Conservation (phyloP, 2,113 vertebrate species). For the Dasypus novemcinctus region DNA sequence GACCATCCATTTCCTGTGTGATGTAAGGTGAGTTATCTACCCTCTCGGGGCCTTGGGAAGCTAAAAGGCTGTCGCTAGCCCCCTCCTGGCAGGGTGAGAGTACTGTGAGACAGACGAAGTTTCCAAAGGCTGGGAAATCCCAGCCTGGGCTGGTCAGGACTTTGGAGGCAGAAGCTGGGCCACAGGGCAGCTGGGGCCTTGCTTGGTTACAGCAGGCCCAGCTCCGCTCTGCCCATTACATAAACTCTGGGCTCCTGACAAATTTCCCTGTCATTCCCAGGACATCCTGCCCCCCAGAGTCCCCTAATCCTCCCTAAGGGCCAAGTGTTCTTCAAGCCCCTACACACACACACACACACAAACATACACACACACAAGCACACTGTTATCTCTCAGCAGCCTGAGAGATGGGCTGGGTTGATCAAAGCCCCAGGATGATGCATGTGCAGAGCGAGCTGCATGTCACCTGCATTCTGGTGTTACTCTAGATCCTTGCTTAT, state of each 20-base stretch:
- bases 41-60: background rate
- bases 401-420: background rate
- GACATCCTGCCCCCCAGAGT: constrained; percentile 78
- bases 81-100: background rate
- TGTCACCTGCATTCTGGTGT: background rate
- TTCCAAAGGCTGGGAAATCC: background rate
- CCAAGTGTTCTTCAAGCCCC: background rate
- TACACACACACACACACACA: background rate
- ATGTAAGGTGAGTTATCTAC: background rate
- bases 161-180: constrained; percentile 45
- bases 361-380: background rate
- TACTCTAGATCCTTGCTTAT: background rate
- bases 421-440: background rate
- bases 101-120: background rate
- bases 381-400: background rate
- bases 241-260: constrained; percentile 47
- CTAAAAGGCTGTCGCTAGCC: background rate
- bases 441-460: background rate
- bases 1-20: background rate
- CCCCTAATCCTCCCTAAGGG: constrained; percentile 63
- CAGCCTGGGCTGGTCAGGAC: background rate
- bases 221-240: constrained; percentile 49
- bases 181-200: constrained; percentile 48
- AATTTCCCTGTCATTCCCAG: constrained; percentile 49
- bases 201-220: constrained; percentile 50